Percentiles rank a stretch among this genome's conserved stretches.
Evolutionary conservation across 2,888 invertebrate genomes (phyloP).

Genomic region (Lasius platythorax): DNA sequence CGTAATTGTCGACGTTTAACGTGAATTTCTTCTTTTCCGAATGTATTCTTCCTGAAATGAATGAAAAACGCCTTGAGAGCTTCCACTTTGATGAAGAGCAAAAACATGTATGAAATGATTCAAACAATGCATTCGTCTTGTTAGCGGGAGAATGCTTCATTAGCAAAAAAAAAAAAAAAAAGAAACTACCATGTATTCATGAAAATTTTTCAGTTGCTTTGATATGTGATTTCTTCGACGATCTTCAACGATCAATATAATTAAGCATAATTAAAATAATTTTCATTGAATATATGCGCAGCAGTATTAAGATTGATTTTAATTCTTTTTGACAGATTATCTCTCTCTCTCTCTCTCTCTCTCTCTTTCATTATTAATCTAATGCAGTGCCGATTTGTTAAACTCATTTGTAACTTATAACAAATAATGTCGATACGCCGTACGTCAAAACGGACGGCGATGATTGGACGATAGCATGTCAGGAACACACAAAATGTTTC

Average conservation of each 20-base stretch:
- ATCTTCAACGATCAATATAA: not conserved
- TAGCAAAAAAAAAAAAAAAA: not conserved
- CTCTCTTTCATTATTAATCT: not conserved
- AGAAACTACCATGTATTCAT: not conserved
- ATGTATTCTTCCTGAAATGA: not conserved
- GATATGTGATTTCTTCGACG: not conserved
- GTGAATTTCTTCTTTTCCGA: not conserved
- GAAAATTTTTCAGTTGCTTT: not conserved
- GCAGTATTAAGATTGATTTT: not conserved
- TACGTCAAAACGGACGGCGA: conserved; percentile 6
- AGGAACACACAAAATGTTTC: conserved; percentile 43
- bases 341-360: not conserved
- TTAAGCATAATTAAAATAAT: not conserved
- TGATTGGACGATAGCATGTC: conserved; percentile 53
- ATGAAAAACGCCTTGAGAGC: conserved; percentile 1
- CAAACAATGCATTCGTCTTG: not conserved
- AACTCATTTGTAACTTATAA: conserved; percentile 12
- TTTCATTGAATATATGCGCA: not conserved
- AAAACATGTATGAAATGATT: not conserved
- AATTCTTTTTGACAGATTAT: not conserved
- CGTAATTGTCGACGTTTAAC: conserved; percentile 18
- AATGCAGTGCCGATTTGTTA: conserved; percentile 9
- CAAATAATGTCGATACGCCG: conserved; percentile 10
- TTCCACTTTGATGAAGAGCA: not conserved
- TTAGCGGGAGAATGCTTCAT: not conserved